Evolutionary conservation across 2,888 invertebrate genomes (phyloP).

Genomic region (Parapristionchus giblindavisi): DNA sequence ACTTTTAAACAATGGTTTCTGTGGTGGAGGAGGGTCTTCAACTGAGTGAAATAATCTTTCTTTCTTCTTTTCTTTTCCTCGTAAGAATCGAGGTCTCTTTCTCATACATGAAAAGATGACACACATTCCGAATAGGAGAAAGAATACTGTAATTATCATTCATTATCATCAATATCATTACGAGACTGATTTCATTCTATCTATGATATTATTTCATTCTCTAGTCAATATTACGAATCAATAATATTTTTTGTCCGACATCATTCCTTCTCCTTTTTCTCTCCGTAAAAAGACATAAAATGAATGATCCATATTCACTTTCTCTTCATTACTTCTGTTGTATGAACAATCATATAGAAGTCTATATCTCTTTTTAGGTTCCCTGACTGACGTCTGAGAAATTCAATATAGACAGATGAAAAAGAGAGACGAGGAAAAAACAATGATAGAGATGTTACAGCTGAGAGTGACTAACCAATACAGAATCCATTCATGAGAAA

Average conservation of each 20-base stretch:
- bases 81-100: slow-evolving; percentile 53
- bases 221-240: too few species aligned
- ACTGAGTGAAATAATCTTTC: background rate
- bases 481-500: slow-evolving; percentile 68
- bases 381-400: background rate
- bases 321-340: too few species aligned
- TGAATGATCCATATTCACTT: too few species aligned
- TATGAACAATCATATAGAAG: too few species aligned
- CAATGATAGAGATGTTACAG: too few species aligned
- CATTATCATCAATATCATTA: too few species aligned
- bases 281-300: too few species aligned
- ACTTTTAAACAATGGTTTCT: slow-evolving; percentile 29
- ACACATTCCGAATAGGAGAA: slow-evolving; percentile 62
- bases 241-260: too few species aligned
- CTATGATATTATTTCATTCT: too few species aligned
- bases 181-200: too few species aligned
- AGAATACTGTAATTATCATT: slow-evolving; percentile 61
- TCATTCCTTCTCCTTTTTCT: too few species aligned
- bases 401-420: background rate
- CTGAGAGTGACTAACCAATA: slow-evolving; percentile 56
- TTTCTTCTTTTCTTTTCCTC: background rate
- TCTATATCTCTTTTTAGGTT: too few species aligned
- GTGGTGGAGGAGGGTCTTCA: background rate
- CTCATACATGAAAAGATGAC: slow-evolving; percentile 64
- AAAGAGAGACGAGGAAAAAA: background rate